These are phyloP conservation scores for Poliocrania exsul DNA, from an alignment of 2,797 vertebrate genomes.

Conservation along the genomic window DNA sequence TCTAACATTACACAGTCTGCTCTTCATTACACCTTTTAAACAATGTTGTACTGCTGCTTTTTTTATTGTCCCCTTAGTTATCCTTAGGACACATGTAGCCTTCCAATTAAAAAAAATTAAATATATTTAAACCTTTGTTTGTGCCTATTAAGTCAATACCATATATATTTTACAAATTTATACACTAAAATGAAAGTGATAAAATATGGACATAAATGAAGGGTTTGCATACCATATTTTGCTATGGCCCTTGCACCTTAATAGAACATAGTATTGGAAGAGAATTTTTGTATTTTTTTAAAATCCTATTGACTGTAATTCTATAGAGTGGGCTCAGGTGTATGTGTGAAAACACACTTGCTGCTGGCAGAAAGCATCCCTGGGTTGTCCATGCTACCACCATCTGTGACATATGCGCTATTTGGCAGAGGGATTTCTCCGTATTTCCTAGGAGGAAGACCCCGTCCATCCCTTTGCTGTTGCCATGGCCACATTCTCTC, in stretches of 20 bases:
- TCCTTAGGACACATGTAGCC: not conserved
- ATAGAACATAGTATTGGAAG: not conserved
- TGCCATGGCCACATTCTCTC: conserved; percentile 47
- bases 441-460: not conserved
- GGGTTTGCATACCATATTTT: not conserved
- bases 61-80: not conserved
- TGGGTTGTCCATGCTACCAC: not conserved
- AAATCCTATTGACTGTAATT: not conserved
- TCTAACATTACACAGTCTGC: not conserved
- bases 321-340: not conserved
- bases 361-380: conserved; percentile 19
- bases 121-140: not conserved
- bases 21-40: not conserved
- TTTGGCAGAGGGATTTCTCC: conserved; percentile 44
- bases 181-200: not conserved
- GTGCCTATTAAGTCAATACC: not conserved
- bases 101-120: not conserved
- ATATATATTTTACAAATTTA: not conserved
- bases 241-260: not conserved
- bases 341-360: conserved; percentile 2
- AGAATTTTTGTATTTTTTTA: not conserved
- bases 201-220: not conserved
- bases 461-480: conserved; percentile 24
- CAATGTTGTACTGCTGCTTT: not conserved
- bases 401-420: not conserved